phyloP scores from a whole-genome alignment of 2,113 vertebrate genomes.

The Gobius niger region DNA sequence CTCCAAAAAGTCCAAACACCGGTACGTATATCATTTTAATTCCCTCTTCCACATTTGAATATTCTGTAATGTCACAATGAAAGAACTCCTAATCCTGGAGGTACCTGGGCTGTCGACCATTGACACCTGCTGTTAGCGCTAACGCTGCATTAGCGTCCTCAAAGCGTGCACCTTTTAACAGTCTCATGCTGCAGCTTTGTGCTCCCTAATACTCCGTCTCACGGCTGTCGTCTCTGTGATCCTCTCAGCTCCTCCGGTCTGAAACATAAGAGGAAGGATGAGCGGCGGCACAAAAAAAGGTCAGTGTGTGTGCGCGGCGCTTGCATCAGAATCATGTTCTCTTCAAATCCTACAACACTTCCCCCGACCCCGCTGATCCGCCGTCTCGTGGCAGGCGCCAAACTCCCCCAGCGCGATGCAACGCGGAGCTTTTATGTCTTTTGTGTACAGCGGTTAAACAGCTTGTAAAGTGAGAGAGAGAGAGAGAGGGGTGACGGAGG shows the following conservation, averaged over 20 bases:
- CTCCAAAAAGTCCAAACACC: slow-evolving; percentile 93
- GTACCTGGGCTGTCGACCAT: background rate
- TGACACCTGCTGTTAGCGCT: slow-evolving; percentile 6
- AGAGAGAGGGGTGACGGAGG: slow-evolving; percentile 35
- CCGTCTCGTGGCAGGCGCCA: slow-evolving; percentile 11
- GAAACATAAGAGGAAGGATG: slow-evolving; percentile 89
- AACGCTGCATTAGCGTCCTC: slow-evolving; percentile 26
- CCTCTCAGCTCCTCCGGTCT: slow-evolving; percentile 83
- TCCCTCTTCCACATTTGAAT: background rate
- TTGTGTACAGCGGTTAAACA: slow-evolving; percentile 19
- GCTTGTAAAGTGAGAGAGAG: slow-evolving; percentile 14
- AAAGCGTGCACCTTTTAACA: slow-evolving; percentile 13
- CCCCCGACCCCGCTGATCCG: background rate
- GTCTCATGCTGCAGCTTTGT: slow-evolving; percentile 16
- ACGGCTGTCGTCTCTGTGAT: slow-evolving; percentile 64
- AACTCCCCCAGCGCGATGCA: slow-evolving; percentile 17
- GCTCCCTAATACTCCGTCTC: slow-evolving; percentile 25
- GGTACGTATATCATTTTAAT: slow-evolving; percentile 71
- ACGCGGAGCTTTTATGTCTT: slow-evolving; percentile 26
- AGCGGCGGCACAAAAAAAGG: slow-evolving; percentile 95
- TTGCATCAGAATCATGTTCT: slow-evolving; percentile 33
- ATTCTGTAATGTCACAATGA: background rate
- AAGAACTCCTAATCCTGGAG: background rate
- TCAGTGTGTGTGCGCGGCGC: slow-evolving; percentile 71
- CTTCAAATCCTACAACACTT: slow-evolving; percentile 7